Conservation (phyloP, 2,113 vertebrate species). For the Scortum barcoo region DNA sequence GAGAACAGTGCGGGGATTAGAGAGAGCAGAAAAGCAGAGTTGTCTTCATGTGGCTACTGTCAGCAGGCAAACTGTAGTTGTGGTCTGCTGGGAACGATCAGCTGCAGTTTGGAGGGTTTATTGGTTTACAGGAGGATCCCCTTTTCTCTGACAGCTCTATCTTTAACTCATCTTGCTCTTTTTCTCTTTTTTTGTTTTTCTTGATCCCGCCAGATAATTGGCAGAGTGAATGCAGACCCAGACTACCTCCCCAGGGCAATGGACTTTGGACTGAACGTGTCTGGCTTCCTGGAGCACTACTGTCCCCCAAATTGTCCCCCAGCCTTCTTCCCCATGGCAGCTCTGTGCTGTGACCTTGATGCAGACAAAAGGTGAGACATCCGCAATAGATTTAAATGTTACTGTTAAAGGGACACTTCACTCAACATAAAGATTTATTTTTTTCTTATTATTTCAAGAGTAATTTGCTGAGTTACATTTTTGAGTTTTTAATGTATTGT, state of each 20-base stretch:
- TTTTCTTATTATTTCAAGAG: too few species aligned
- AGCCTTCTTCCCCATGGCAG: constrained; percentile 94
- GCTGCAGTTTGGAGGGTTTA: constrained; percentile 37
- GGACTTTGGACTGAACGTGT: constrained; percentile 95
- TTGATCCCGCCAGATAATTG: constrained; percentile 89
- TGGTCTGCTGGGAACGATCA: constrained; percentile 46
- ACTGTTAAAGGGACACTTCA: constrained; percentile 17
- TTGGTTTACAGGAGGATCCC: constrained; percentile 28
- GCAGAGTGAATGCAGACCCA: constrained; percentile 95
- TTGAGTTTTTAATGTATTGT: too few species aligned
- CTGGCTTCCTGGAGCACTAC: constrained; percentile 94
- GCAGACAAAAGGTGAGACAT: constrained; percentile 92
- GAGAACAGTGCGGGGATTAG: constrained; percentile 46
- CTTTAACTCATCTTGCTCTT: constrained; percentile 24
- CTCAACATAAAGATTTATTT: not conserved
- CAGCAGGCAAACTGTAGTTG: constrained; percentile 31
- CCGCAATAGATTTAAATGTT: not conserved
- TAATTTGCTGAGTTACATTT: too few species aligned
- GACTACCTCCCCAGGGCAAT: constrained; percentile 95
- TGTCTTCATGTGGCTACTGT: constrained; percentile 65
- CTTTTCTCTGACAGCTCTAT: constrained; percentile 6
- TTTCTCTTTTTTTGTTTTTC: constrained; percentile 15
- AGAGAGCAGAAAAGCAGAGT: constrained; percentile 49
- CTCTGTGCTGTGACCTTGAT: constrained; percentile 95
- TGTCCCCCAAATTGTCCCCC: constrained; percentile 90